Percentiles rank a stretch among this genome's conserved stretches.
Evolutionary conservation across 2,888 invertebrate genomes (phyloP).

Genomic region (Himalopsyche anomala): DNA sequence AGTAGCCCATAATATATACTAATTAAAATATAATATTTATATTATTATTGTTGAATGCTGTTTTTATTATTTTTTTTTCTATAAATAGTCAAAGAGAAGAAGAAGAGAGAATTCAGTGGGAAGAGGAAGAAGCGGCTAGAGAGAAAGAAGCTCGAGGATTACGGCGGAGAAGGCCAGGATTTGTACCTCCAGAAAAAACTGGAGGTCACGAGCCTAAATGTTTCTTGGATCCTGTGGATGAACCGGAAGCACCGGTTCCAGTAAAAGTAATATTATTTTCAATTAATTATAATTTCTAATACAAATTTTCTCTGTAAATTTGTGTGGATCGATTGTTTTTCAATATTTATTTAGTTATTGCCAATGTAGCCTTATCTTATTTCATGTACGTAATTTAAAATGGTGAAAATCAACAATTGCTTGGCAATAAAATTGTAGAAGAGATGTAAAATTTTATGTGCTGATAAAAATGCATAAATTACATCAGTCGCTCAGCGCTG

Average conservation of each 20-base stretch:
- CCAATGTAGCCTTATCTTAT: background rate
- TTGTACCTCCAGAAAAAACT: constrained; percentile 80
- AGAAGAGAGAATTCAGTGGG: constrained; percentile 71
- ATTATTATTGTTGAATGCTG: too few relatives aligned
- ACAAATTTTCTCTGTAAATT: too few relatives aligned
- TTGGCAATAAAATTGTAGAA: too few relatives aligned
- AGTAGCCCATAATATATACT: too few relatives aligned
- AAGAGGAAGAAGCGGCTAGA: constrained; percentile 72
- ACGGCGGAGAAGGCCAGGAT: constrained; percentile 78
- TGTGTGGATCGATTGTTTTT: too few relatives aligned
- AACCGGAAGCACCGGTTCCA: constrained; percentile 70
- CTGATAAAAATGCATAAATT: too few relatives aligned
- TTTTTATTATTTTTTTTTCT: constrained; percentile 40
- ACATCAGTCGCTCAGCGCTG: too few relatives aligned
- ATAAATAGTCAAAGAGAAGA: constrained; percentile 70
- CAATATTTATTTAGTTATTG: too few relatives aligned
- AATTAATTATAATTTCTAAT: too few relatives aligned
- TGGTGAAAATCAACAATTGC: too few relatives aligned
- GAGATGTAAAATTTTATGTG: too few relatives aligned
- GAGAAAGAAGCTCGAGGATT: constrained; percentile 72
- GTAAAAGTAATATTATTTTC: constrained; percentile 53
- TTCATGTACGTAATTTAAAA: background rate
- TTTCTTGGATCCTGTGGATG: constrained; percentile 74
- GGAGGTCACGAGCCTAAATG: constrained; percentile 73
- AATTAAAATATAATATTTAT: too few relatives aligned